Percentiles rank a stretch among this genome's conserved stretches.
phyloP scores from a whole-genome alignment of 2,888 invertebrate genomes.

The Mactromeris polynyma region DNA sequence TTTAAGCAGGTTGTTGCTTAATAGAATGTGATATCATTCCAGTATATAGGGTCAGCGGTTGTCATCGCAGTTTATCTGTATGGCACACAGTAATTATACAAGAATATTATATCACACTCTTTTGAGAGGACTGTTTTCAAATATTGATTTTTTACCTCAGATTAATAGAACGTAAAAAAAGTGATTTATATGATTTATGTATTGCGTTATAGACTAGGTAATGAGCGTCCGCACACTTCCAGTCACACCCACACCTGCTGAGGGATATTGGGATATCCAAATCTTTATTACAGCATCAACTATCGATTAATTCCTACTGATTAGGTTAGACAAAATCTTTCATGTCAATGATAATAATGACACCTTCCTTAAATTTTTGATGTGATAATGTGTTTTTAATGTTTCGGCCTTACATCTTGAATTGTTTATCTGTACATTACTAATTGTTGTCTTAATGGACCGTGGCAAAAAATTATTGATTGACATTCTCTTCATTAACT shows the following conservation, averaged over 20 bases:
- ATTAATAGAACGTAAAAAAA: neutral
- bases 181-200: slow-evolving; percentile 1
- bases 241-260: neutral
- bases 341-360: slow-evolving; percentile 13
- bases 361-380: slow-evolving; percentile 6
- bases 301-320: neutral
- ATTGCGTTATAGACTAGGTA: neutral
- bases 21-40: neutral
- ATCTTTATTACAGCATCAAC: neutral
- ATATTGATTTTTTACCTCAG: neutral
- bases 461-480: slow-evolving; percentile 38
- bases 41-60: neutral
- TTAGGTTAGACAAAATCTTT: neutral
- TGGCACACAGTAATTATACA: neutral
- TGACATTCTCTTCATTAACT: slow-evolving; percentile 23
- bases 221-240: neutral
- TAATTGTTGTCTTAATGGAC: slow-evolving; percentile 27
- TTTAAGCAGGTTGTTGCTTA: neutral
- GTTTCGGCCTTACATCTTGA: neutral
- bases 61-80: neutral
- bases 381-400: slow-evolving; percentile 39
- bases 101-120: neutral
- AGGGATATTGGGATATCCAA: neutral
- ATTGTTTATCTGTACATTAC: slow-evolving; percentile 21
- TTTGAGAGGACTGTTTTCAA: neutral